Conservation (phyloP, 1,140 invertebrate genomes). For the Sminthurides bifidus region DNA sequence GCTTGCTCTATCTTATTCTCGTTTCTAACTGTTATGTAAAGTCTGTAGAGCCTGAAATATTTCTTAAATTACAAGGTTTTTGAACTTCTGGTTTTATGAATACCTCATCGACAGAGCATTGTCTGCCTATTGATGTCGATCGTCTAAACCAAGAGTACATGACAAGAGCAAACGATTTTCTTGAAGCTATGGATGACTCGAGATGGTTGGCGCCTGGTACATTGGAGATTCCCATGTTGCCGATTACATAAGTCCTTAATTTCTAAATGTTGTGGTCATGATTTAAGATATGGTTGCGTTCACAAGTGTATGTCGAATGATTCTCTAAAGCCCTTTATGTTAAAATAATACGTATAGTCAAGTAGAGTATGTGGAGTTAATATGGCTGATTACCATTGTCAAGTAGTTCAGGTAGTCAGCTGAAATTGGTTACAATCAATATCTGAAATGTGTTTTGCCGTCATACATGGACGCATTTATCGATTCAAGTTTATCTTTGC, state of each 20-base stretch:
- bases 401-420: too few relatives aligned
- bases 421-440: too few relatives aligned
- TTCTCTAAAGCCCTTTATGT: too few relatives aligned
- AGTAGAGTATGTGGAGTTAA: too few relatives aligned
- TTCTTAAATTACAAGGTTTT: conserved; percentile 22
- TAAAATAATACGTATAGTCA: too few relatives aligned
- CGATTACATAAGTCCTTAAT: conserved; percentile 9
- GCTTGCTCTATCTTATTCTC: background rate
- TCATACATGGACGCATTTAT: too few relatives aligned
- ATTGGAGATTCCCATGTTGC: conserved; percentile 29
- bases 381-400: too few relatives aligned
- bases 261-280: too few relatives aligned
- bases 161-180: conserved; percentile 26
- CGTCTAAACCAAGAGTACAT: conserved; percentile 27
- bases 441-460: too few relatives aligned
- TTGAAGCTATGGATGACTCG: conserved; percentile 30
- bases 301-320: too few relatives aligned
- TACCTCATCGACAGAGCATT: conserved; percentile 31
- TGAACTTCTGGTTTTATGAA: conserved; percentile 20
- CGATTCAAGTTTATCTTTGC: too few relatives aligned
- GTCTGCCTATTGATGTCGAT: conserved; percentile 28
- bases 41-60: background rate
- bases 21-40: conserved; percentile 1
- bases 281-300: too few relatives aligned
- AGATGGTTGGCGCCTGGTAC: conserved; percentile 31